Evolutionary conservation across 2,888 invertebrate species (phyloP), one percentile per base, ranked within the genome.

Genomic region (Alitta virens): DNA sequence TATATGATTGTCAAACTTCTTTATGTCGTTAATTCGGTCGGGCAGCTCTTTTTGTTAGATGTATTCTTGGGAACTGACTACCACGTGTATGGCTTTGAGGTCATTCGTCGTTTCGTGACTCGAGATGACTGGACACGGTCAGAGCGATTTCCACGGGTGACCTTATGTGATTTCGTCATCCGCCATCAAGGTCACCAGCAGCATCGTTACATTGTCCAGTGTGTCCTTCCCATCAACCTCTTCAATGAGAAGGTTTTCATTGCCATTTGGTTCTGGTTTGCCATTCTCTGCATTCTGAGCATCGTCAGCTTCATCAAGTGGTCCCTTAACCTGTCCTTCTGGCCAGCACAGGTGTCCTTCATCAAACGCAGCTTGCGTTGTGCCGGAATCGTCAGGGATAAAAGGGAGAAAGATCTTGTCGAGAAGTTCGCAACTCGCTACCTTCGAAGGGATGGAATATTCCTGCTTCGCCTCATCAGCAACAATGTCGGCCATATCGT

Each of bases 191-290:
- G 33, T 12, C 67, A 46, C 16, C 50, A 61, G 43, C 79, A 82
- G 49, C 83, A 84, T 68, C 72, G 81, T n/a, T 82, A 83, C 63
- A 78, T 77, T 40, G 77, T 80, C 25, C 80, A 80, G 64, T 80
- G 80, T 68, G 78, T 78, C 14, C 68, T 80, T 63, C 79, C 81
- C 18, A 67, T 71, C 49, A 71, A 71, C 56, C 59, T 71, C 46
- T 71, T 70, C 67, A 70, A 68, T 62, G 71, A 81, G 70, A 82
- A 81, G 71, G 80, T 81, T 60, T 82, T 78, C 67, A 77, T 78
- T 68, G 84, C 84, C 75, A 74, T 84, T 49, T 84, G 84, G 84
- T 84, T 83, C 74, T 84, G 84, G 84, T 74, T 83, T 53, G 75
- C 83, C 33, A 75, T 83, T 38, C 81, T 84, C 23, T 76, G 78